phyloP scores from a whole-genome alignment of 1,140 invertebrate genomes.

The Drosophila ambigua region DNA sequence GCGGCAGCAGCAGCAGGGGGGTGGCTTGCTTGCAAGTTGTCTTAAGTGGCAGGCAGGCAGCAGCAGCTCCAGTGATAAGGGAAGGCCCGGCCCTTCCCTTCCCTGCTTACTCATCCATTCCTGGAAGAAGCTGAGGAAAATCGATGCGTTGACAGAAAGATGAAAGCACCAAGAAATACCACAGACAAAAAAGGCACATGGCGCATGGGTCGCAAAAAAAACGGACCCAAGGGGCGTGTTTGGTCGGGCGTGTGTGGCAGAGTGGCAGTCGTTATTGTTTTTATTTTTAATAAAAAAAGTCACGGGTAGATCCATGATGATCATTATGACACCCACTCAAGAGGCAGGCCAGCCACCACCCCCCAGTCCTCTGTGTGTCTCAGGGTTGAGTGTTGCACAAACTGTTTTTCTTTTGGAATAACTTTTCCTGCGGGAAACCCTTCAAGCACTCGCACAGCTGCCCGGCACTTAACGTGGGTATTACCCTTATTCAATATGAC shows the following conservation, averaged over 20 bases:
- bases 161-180: conserved; percentile 65
- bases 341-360: too few species aligned
- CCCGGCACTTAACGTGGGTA: too few species aligned
- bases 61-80: conserved; percentile 13
- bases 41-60: conserved; percentile 36
- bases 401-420: too few species aligned
- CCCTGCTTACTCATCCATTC: too few species aligned
- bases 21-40: conserved; percentile 29
- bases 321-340: background rate
- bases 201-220: background rate
- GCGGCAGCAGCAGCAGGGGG: conserved; percentile 1
- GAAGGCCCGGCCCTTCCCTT: background rate
- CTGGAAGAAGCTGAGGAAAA: conserved; percentile 33
- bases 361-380: too few species aligned
- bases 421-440: too few species aligned
- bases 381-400: too few species aligned
- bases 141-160: conserved; percentile 75
- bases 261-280: conserved; percentile 52
- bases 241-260: conserved; percentile 24
- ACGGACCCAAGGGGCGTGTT: conserved; percentile 12
- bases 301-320: background rate
- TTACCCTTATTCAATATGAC: too few species aligned
- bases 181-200: background rate
- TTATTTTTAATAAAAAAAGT: conserved; percentile 57
- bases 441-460: too few species aligned